Conservation (phyloP, 2,113 vertebrate genomes). For the Meleagris gallopavo region DNA sequence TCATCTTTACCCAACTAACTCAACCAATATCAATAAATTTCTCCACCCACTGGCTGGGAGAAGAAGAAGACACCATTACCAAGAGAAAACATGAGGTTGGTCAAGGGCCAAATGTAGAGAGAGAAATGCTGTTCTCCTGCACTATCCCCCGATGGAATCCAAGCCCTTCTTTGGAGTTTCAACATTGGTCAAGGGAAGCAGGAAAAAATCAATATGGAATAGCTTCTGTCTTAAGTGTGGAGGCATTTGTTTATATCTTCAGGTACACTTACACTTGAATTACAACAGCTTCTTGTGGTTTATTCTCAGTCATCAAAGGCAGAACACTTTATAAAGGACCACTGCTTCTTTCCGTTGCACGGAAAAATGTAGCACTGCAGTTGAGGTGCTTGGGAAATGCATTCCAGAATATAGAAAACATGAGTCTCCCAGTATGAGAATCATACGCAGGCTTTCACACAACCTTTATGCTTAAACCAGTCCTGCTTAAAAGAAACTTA, state of each 20-base stretch:
- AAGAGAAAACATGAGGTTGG: neutral
- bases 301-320: neutral
- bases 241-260: neutral
- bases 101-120: neutral
- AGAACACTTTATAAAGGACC: neutral
- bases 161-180: neutral
- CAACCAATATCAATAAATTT: neutral
- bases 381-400: neutral
- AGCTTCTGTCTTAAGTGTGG: neutral
- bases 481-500: conserved; percentile 27
- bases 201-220: neutral
- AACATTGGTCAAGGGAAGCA: rapidly evolving
- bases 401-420: conserved; percentile 38
- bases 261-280: neutral
- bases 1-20: neutral
- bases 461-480: conserved; percentile 19
- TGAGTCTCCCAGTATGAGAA: neutral
- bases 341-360: neutral
- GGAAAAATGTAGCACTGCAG: neutral
- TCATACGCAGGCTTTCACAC: conserved; percentile 32
- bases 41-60: neutral
- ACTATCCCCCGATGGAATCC: neutral
- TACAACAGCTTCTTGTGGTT: neutral
- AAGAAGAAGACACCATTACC: neutral
- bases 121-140: neutral